These are phyloP conservation scores for Drosophila diplacantha DNA, from an alignment of 2,888 invertebrate species.

Conservation along the genomic window DNA sequence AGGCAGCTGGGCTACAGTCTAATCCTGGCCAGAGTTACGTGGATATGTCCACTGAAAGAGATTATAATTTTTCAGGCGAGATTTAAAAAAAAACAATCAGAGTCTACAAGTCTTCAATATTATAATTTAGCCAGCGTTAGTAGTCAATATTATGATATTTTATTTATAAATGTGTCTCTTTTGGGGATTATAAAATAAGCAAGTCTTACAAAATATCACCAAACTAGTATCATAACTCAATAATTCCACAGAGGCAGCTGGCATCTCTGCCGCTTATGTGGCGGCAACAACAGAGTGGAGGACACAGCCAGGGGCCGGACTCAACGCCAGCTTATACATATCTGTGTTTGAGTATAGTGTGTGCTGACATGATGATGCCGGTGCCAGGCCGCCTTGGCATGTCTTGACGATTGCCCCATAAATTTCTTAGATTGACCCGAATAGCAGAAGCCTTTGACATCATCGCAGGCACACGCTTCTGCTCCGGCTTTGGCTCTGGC, in stretches of 20 bases:
- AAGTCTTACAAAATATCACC: neutral
- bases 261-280: slow-evolving; percentile 6
- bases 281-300: neutral
- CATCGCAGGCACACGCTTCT: slow-evolving; percentile 36
- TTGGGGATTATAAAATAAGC: neutral
- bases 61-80: neutral
- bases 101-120: neutral
- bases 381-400: slow-evolving; percentile 47
- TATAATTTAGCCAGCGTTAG: neutral
- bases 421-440: slow-evolving; percentile 67
- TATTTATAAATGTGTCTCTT: neutral
- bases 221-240: neutral
- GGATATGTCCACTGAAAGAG: neutral
- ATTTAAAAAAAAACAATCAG: neutral
- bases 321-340: neutral
- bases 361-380: slow-evolving; percentile 49
- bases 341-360: slow-evolving; percentile 11
- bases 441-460: slow-evolving; percentile 63
- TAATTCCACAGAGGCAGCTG: neutral
- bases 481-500: slow-evolving; percentile 7
- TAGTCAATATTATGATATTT: neutral
- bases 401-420: slow-evolving; percentile 55
- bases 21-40: slow-evolving; percentile 10
- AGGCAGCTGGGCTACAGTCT: neutral
- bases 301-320: slow-evolving; percentile 15